A percentile compares a stretch with the other conserved stretches of the same genome.
phyloP scores from a whole-genome alignment of 2,113 vertebrate species.

The Hippocampus zosterae region DNA sequence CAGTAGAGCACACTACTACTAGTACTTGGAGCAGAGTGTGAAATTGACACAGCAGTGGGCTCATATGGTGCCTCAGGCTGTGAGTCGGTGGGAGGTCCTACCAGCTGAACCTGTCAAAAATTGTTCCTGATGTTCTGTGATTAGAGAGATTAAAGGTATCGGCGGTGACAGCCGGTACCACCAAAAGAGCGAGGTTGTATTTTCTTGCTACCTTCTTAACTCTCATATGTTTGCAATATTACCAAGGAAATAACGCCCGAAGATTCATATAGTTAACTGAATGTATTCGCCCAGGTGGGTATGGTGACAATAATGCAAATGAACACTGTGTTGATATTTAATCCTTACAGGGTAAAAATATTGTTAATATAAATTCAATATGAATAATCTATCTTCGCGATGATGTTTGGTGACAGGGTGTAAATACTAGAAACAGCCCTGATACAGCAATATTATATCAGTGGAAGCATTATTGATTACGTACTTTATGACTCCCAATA shows the following conservation, averaged over 20 bases:
- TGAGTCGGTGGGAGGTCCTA: neutral
- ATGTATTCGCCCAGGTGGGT: neutral
- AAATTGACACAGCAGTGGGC: neutral
- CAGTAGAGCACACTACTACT: too few relatives aligned
- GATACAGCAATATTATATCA: neutral
- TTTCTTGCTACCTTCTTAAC: constrained; percentile 4
- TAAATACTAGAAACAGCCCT: neutral
- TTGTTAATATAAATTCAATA: neutral
- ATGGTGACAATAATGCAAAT: neutral
- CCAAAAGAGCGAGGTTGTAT: constrained; percentile 1
- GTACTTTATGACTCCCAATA: neutral
- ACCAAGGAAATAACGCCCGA: constrained; percentile 13
- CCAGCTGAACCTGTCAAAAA: constrained; percentile 30
- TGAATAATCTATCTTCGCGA: neutral
- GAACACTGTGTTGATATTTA: neutral
- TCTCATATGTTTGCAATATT: constrained; percentile 10
- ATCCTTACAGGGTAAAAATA: neutral
- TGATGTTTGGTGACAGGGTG: neutral
- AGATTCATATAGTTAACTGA: neutral
- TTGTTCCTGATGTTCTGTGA: constrained; percentile 37
- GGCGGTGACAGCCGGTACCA: constrained; percentile 19
- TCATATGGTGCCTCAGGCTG: constrained; percentile 21
- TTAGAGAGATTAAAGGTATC: constrained; percentile 43
- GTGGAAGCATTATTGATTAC: neutral
- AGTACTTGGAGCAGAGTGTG: neutral